These are phyloP conservation scores for Hyperoplus immaculatus DNA, from an alignment of 2,797 vertebrate genomes.

Conservation along the genomic window DNA sequence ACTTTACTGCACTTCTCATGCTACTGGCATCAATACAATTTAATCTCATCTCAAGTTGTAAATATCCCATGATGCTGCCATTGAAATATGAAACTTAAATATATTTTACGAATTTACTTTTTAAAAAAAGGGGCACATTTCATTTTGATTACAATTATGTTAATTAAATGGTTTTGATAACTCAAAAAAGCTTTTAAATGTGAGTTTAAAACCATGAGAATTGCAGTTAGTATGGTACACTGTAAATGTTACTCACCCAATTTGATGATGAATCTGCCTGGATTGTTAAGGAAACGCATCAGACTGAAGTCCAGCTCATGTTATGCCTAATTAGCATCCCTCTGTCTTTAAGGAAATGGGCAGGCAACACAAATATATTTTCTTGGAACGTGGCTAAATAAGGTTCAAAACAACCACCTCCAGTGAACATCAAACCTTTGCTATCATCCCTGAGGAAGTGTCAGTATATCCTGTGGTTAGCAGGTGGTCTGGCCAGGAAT, in stretches of 20 bases:
- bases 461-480: not conserved
- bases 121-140: no score
- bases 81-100: not conserved
- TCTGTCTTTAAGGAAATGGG: not conserved
- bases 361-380: not conserved
- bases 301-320: not conserved
- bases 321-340: no score
- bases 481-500: not conserved
- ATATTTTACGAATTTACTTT: not conserved
- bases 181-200: no score
- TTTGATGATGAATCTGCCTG: not conserved
- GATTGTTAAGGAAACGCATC: no score
- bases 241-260: not conserved
- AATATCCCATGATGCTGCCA: not conserved
- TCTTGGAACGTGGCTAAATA: not conserved
- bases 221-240: no score
- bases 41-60: conserved; percentile 8
- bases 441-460: not conserved
- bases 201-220: no score
- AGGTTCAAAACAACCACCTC: not conserved
- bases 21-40: not conserved
- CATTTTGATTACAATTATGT: no score
- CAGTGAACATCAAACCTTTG: not conserved
- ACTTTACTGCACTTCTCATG: not conserved
- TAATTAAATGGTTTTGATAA: no score